Evolutionary conservation across 1,140 invertebrate species (phyloP).

Genomic region (Samia ricini): DNA sequence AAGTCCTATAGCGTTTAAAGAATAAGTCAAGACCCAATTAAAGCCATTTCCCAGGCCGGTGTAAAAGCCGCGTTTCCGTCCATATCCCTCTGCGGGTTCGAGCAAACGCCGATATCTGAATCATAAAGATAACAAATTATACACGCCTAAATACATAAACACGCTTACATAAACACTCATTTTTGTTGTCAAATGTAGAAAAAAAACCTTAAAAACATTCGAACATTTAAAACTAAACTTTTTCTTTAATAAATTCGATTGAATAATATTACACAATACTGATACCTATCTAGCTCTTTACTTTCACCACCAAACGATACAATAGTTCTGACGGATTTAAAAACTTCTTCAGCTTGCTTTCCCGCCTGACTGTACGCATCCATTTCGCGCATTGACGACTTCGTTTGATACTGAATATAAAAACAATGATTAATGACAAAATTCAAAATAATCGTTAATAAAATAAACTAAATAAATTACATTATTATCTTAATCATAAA

Average conservation of each 20-base stretch:
- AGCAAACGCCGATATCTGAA: slow-evolving; percentile 80
- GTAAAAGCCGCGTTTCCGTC: slow-evolving; percentile 82
- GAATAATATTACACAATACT: not conserved
- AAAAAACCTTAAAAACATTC: too few species aligned
- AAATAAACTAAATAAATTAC: too few species aligned
- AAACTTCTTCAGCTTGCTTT: slow-evolving; percentile 88
- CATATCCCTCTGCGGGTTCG: slow-evolving; percentile 81
- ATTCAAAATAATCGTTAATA: not conserved
- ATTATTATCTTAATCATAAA: too few species aligned
- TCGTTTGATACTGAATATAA: slow-evolving; percentile 81
- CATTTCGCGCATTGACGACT: slow-evolving; percentile 83
- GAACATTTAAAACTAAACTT: too few species aligned
- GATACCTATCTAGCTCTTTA: slow-evolving; percentile 84
- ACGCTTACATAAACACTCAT: too few species aligned
- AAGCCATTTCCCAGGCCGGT: slow-evolving; percentile 84
- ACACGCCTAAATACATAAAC: too few species aligned
- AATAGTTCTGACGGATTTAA: slow-evolving; percentile 87
- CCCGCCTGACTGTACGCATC: slow-evolving; percentile 88
- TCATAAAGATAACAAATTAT: too few species aligned
- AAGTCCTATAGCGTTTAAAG: slow-evolving; percentile 88
- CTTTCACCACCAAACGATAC: slow-evolving; percentile 88
- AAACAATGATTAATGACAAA: not conserved
- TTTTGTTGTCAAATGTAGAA: too few species aligned
- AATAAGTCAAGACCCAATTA: slow-evolving; percentile 87
- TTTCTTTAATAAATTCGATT: too few species aligned